Conservation (phyloP, 2,113 vertebrate genomes). For the Syngnathus typhle region DNA sequence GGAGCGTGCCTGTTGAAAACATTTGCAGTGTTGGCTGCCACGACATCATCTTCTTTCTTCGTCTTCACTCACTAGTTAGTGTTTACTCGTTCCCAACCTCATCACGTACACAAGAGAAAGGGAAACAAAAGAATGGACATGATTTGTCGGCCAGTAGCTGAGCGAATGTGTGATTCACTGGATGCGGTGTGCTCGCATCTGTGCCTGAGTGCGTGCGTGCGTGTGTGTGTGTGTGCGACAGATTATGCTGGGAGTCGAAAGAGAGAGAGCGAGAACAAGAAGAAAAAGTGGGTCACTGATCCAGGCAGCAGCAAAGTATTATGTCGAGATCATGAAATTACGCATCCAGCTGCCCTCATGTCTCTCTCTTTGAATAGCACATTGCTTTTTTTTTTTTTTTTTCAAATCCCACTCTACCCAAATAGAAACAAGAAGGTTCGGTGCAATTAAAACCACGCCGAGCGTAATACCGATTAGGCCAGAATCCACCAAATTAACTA, state of each 20-base stretch:
- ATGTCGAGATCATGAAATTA: constrained; percentile 59
- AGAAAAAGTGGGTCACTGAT: constrained; percentile 73
- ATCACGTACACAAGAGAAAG: neutral
- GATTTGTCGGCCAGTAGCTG: neutral
- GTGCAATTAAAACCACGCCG: too few species aligned
- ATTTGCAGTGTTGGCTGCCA: neutral
- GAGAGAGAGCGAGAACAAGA: constrained; percentile 52
- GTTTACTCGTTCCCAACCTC: neutral
- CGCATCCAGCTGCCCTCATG: constrained; percentile 44
- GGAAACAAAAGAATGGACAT: neutral
- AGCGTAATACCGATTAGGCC: too few species aligned
- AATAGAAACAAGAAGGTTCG: too few species aligned
- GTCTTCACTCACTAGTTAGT: neutral
- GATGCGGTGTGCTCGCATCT: constrained; percentile 31
- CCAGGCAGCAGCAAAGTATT: constrained; percentile 68
- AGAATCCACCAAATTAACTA: too few species aligned
- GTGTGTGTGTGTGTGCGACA: constrained; percentile 27
- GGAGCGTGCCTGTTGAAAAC: neutral
- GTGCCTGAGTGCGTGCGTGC: constrained; percentile 22
- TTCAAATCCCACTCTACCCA: too few species aligned
- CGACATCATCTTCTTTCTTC: neutral
- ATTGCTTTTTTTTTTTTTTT: neutral
- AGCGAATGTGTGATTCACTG: constrained; percentile 4
- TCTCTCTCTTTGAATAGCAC: constrained; percentile 7
- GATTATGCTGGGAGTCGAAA: constrained; percentile 65